Evolutionary conservation across 2,113 vertebrate species (phyloP).

Genomic region (Phalacrocorax pelagicus): DNA sequence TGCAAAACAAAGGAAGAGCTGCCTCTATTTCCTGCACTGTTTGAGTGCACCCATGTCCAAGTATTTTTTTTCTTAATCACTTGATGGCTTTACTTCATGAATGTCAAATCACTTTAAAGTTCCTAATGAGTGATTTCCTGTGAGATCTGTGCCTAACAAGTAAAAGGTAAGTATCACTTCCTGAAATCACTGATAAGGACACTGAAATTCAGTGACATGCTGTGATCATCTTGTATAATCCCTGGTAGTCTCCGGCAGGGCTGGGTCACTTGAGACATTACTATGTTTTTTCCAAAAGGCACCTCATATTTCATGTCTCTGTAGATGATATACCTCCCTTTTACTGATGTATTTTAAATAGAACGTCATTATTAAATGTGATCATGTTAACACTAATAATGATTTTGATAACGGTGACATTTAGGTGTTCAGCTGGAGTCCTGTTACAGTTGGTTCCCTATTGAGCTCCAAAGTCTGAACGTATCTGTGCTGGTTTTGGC

Average conservation of each 20-base stretch:
- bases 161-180: neutral
- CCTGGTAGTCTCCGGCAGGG: neutral
- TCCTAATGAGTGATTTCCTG: neutral
- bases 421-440: neutral
- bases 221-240: neutral
- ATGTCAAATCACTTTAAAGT: neutral
- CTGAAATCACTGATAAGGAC: neutral
- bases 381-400: neutral
- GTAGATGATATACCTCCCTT: accelerated
- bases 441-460: neutral
- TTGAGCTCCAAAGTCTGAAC: neutral
- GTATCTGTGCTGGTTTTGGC: no score
- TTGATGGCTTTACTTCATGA: neutral
- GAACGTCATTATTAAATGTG: neutral
- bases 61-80: neutral
- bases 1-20: neutral
- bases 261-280: neutral
- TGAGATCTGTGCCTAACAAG: neutral
- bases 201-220: neutral
- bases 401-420: neutral
- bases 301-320: neutral
- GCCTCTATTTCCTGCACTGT: neutral
- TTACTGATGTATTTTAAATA: neutral
- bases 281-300: neutral
- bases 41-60: neutral